Base-by-base conservation (phyloP, 64 coral and sea anemone species). In the Stylophora pistillata region DNA sequence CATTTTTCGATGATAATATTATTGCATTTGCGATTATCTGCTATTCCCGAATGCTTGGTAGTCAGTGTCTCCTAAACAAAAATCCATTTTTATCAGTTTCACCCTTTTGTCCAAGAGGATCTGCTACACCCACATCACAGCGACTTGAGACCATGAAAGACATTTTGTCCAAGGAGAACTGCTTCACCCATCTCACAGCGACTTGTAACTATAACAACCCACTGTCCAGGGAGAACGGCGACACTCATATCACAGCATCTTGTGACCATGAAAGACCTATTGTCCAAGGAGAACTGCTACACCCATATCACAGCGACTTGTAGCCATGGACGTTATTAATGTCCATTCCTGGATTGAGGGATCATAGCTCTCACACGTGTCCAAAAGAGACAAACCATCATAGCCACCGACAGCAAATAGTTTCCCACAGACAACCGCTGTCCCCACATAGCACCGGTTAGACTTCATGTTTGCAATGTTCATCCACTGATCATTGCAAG, bases 261-360 rank as follows among this genome's bases (percentile, higher is more conserved):
- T 41, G 37, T 41, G 6, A 6, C 37, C 37, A 41, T 41, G 2
- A n/a, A 25, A 4, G 64, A 68, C 65, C 65, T 10, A 82, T 31
- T 82, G 58, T 47, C 17, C 52, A 21, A 60, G 1, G 15, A 93
- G 79, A 53, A 90, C 94, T 90, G 87, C 90, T 2, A 93, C 91
- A 25, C 95, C 95, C 95, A 98, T 98, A 62, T 98, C 96, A 75
- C 96, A 98, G 16, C 96, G 93, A 72, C 91, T 95, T 9, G 90
- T 90, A 15, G 76, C 56, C 93, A 98, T 95, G 30, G 93, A 90
- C 13, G 90, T 92, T 55, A 98, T 20, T n/a, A 79, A 70, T 20
- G 58, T 95, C 96, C 96, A 98, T 17, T 94, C 93, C 66, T 82
- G 88, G 15, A 74, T 55, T 53, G 77, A 85, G 14, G 73, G 68